phyloP scores from a whole-genome alignment of 2,797 vertebrate genomes.

The Erpetoichthys calabaricus region DNA sequence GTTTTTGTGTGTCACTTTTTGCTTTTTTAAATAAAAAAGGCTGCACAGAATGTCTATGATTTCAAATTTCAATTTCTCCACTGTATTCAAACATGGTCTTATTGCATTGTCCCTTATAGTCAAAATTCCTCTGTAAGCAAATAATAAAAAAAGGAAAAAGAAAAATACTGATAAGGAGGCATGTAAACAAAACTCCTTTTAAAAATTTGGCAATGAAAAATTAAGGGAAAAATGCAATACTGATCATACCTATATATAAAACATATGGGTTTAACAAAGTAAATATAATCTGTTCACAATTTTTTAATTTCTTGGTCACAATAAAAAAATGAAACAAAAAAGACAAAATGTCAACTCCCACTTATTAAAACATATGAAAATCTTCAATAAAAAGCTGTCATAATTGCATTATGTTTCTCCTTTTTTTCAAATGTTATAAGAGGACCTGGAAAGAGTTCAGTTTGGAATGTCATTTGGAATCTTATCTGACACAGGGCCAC shows the following conservation, averaged over 20 bases:
- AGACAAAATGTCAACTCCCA: conserved; percentile 20
- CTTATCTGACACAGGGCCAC: conserved; percentile 43
- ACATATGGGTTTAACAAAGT: conserved; percentile 20
- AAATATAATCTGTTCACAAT: conserved; percentile 21
- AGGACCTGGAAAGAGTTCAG: conserved; percentile 44
- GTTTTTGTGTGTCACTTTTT: too few relatives aligned
- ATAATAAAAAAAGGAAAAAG: conserved; percentile 31
- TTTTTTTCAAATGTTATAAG: conserved; percentile 38
- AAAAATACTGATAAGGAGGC: conserved; percentile 39
- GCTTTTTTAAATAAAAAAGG: too few relatives aligned
- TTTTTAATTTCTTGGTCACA: conserved; percentile 28
- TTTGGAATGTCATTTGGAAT: conserved; percentile 65
- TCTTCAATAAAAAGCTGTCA: conserved; percentile 28
- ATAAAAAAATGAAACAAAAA: conserved; percentile 28
- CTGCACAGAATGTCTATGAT: too few relatives aligned
- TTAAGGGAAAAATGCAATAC: conserved; percentile 27
- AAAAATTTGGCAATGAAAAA: conserved; percentile 43
- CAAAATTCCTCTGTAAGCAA: conserved; percentile 27
- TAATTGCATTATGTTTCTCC: conserved; percentile 34
- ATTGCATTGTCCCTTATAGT: conserved; percentile 27
- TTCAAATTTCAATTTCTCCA: too few relatives aligned
- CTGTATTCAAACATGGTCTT: conserved; percentile 23
- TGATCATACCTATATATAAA: conserved; percentile 24
- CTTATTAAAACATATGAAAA: conserved; percentile 36
- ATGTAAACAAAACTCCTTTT: conserved; percentile 35